Evolutionary conservation across 2,113 vertebrate genomes (phyloP).

Genomic region (Chloroceryle aenea): DNA sequence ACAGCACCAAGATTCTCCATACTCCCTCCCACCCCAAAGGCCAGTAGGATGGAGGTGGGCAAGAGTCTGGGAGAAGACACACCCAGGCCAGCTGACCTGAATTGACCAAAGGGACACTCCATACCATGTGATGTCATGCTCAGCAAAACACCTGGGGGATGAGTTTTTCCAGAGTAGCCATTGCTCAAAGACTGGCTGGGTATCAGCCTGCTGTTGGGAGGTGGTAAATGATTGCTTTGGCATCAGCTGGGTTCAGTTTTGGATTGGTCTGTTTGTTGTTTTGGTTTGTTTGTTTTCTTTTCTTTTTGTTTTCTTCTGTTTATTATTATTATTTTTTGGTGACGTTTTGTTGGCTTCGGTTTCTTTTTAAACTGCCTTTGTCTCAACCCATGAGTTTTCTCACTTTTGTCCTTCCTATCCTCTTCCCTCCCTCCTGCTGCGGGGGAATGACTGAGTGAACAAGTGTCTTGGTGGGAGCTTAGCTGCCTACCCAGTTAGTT

Average conservation of each 20-base stretch:
- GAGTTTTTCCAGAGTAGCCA: not conserved
- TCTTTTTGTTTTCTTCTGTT: not conserved
- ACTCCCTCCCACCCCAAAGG: not conserved
- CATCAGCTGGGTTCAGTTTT: not conserved
- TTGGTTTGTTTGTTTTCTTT: not conserved
- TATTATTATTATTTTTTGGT: too few species aligned
- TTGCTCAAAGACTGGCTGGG: not conserved
- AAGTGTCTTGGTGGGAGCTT: not conserved
- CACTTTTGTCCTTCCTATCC: not conserved
- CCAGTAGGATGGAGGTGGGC: too few species aligned
- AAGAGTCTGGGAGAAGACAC: too few species aligned
- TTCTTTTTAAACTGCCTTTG: not conserved
- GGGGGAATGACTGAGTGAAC: not conserved
- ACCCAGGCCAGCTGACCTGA: not conserved
- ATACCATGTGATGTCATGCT: not conserved
- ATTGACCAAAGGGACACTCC: not conserved
- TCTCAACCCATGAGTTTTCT: not conserved
- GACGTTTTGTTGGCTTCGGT: not conserved
- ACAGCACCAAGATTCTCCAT: not conserved
- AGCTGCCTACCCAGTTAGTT: not conserved
- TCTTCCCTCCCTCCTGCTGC: not conserved
- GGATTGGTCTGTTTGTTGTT: not conserved
- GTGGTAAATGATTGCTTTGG: not conserved
- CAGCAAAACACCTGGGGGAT: not conserved
- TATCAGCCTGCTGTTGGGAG: not conserved